Evolutionary conservation across 2,113 vertebrate species (phyloP).

Genomic region (human (Homo sapiens)): DNA sequence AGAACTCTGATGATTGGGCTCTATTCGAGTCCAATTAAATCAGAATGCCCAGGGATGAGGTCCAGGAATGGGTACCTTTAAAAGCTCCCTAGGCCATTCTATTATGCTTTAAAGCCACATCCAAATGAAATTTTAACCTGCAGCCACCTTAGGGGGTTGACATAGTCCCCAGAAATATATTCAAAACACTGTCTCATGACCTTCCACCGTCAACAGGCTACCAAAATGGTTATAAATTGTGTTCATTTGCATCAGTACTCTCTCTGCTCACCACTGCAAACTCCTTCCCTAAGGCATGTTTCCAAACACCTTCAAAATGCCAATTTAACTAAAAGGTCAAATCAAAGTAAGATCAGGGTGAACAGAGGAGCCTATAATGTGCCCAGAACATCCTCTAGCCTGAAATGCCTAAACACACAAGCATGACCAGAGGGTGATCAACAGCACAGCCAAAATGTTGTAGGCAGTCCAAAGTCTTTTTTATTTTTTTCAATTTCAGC

Average conservation of each 20-base stretch:
- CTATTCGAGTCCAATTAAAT: constrained; percentile 7
- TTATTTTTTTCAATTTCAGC: not conserved
- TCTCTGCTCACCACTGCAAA: not conserved
- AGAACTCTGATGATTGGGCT: not conserved
- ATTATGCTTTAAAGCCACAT: not conserved
- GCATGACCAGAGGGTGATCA: not conserved
- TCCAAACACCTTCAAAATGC: constrained; percentile 56
- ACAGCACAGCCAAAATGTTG: not conserved
- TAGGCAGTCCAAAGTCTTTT: not conserved
- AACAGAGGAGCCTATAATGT: not conserved
- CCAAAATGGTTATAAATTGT: constrained; percentile 51
- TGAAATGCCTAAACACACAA: not conserved
- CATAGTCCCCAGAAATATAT: not conserved
- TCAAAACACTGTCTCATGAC: not conserved
- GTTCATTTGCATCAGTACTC: not conserved
- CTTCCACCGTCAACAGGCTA: constrained; percentile 25
- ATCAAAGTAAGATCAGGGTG: constrained; percentile 45
- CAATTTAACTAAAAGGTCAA: constrained; percentile 62
- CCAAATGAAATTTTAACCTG: constrained; percentile 30
- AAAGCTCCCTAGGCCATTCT: not conserved
- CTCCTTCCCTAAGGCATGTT: not conserved
- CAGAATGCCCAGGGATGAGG: not conserved
- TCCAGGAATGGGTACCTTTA: not conserved
- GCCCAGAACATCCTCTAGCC: not conserved
- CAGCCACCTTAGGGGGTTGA: constrained; percentile 24